Conservation (phyloP, 2,113 vertebrate species). For the Periophthalmus modestus region DNA sequence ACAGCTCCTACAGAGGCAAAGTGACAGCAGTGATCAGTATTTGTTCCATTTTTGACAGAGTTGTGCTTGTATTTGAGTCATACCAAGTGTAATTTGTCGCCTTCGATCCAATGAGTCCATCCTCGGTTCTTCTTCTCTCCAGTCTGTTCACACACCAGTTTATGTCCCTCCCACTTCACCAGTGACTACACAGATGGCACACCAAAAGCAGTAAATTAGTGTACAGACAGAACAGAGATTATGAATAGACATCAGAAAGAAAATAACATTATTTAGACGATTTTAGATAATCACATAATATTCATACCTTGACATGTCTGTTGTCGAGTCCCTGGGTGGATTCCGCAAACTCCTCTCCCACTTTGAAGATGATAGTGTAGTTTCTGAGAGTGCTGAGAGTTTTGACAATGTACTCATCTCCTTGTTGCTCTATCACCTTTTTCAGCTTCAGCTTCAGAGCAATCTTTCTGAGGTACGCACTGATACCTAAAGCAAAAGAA, state of each 20-base stretch:
- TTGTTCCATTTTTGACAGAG: neutral
- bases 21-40: neutral
- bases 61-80: neutral
- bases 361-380: conserved; percentile 80
- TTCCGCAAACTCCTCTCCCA: conserved; percentile 85
- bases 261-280: too few species aligned
- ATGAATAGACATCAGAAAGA: neutral
- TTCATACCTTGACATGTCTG: conserved; percentile 83
- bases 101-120: conserved; percentile 90
- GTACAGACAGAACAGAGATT: neutral
- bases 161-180: conserved; percentile 84
- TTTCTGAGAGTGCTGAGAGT: conserved; percentile 82
- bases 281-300: neutral
- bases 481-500: conserved; percentile 75
- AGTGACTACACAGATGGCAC: conserved; percentile 73
- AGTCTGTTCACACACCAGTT: conserved; percentile 83
- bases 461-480: conserved; percentile 79
- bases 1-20: conserved; percentile 78
- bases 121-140: conserved; percentile 88
- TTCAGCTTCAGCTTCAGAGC: conserved; percentile 81
- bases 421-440: conserved; percentile 84
- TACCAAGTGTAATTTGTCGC: conserved; percentile 87
- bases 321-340: conserved; percentile 87
- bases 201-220: neutral
- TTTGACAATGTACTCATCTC: conserved; percentile 78